Evolutionary conservation across 2,113 vertebrate genomes (phyloP).

Genomic region (Guaruba guarouba): DNA sequence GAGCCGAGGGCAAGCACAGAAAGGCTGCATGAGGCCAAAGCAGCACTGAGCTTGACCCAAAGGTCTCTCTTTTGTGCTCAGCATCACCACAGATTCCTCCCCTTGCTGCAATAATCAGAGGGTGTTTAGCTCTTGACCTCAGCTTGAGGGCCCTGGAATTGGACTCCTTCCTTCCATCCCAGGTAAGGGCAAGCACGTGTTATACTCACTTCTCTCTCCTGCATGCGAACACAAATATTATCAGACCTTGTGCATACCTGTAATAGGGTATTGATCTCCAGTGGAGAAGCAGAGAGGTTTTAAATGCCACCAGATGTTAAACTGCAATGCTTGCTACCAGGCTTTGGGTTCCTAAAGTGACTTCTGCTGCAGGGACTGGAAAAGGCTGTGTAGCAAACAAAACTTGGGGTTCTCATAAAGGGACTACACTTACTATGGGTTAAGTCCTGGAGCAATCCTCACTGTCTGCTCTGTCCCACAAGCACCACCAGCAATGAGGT

Average conservation of each 20-base stretch:
- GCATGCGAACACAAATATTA: not conserved
- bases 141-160: not conserved
- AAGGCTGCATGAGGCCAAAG: conserved; percentile 15
- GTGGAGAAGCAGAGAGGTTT: not conserved
- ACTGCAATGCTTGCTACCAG: not conserved
- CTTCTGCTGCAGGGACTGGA: not conserved
- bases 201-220: not conserved
- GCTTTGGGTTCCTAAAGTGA: not conserved
- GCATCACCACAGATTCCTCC: not conserved
- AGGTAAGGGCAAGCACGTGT: rapidly evolving
- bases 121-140: not conserved
- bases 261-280: not conserved
- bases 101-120: not conserved
- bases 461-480: not conserved
- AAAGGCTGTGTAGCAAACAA: not conserved
- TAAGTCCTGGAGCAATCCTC: not conserved
- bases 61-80: not conserved
- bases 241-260: not conserved
- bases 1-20: not conserved
- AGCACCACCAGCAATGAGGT: not conserved
- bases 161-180: not conserved
- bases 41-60: rapidly evolving
- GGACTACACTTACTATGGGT: not conserved
- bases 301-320: not conserved
- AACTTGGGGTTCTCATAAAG: not conserved